A percentile compares a stretch with the other conserved stretches of the same genome.
These are phyloP conservation scores for Isichthys henryi DNA, from an alignment of 2,113 vertebrate species.

Conservation along the genomic window DNA sequence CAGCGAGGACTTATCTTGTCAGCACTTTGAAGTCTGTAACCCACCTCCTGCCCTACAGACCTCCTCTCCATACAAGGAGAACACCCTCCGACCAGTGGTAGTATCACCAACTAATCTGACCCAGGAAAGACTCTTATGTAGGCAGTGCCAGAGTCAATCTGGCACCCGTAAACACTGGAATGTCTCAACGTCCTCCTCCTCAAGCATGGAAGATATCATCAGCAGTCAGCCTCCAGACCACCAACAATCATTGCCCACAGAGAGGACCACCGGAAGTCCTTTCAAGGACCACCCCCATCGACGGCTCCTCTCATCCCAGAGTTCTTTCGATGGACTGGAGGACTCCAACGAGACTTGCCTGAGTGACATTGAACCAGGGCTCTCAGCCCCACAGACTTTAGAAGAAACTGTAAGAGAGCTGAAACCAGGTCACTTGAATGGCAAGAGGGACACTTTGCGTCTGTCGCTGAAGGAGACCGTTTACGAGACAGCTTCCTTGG, in stretches of 20 bases:
- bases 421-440: slow-evolving; percentile 77
- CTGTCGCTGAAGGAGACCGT: slow-evolving; percentile 82
- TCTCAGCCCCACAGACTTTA: slow-evolving; percentile 33
- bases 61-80: slow-evolving; percentile 86
- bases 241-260: slow-evolving; percentile 46
- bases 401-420: slow-evolving; percentile 36
- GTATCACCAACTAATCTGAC: slow-evolving; percentile 28
- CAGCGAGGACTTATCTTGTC: slow-evolving; percentile 41
- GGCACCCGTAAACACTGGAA: slow-evolving; percentile 49
- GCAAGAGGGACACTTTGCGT: slow-evolving; percentile 80
- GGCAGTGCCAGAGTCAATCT: slow-evolving; percentile 49
- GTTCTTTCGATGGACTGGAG: slow-evolving; percentile 80
- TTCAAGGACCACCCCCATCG: slow-evolving; percentile 37
- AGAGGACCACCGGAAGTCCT: slow-evolving; percentile 29
- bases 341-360: slow-evolving; percentile 83
- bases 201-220: slow-evolving; percentile 59
- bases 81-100: slow-evolving; percentile 31
- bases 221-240: slow-evolving; percentile 49
- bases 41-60: slow-evolving; percentile 77
- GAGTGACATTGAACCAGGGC: slow-evolving; percentile 68
- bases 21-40: slow-evolving; percentile 41
- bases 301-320: slow-evolving; percentile 67
- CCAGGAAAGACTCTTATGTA: slow-evolving; percentile 50
- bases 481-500: slow-evolving; percentile 64
- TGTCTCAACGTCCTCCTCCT: slow-evolving; percentile 54